Evolutionary conservation across 2,113 vertebrate genomes (phyloP).

Genomic region (Carassius auratus): DNA sequence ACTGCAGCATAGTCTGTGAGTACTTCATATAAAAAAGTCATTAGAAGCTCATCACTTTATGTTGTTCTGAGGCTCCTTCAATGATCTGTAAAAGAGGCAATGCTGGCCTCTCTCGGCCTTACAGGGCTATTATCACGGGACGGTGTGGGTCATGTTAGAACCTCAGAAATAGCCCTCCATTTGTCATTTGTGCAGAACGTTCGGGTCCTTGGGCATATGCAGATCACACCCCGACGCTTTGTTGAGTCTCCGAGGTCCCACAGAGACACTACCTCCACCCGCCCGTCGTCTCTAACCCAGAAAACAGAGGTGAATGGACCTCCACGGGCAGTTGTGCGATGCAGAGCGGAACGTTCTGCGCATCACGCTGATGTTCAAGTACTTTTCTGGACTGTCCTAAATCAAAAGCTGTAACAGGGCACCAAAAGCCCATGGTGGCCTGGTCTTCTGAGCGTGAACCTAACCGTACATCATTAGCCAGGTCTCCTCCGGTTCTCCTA

Average conservation of each 20-base stretch:
- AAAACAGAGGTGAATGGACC: constrained; percentile 67
- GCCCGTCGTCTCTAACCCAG: constrained; percentile 67
- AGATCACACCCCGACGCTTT: constrained; percentile 60
- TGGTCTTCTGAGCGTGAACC: constrained; percentile 52
- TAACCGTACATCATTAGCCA: constrained; percentile 63
- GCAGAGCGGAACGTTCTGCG: constrained; percentile 66
- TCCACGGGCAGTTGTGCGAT: constrained; percentile 60
- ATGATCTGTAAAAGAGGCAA: constrained; percentile 70
- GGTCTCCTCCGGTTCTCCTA: constrained; percentile 74
- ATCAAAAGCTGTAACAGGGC: constrained; percentile 66
- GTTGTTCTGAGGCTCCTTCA: constrained; percentile 71
- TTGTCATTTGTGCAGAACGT: constrained; percentile 70
- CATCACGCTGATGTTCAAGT: neutral
- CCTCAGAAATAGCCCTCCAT: constrained; percentile 76
- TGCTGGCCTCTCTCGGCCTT: constrained; percentile 59
- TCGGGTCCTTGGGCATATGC: constrained; percentile 52
- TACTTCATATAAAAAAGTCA: constrained; percentile 72
- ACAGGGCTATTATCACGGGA: constrained; percentile 58
- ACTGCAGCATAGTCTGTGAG: constrained; percentile 42
- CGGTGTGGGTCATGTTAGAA: constrained; percentile 64
- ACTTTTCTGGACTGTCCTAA: constrained; percentile 49
- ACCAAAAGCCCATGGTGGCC: constrained; percentile 64
- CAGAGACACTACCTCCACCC: constrained; percentile 61
- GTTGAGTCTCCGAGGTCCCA: constrained; percentile 67
- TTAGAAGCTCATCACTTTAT: constrained; percentile 73